These are phyloP conservation scores for Neotoma lepida DNA, from an alignment of 2,113 vertebrate genomes.

Conservation along the genomic window DNA sequence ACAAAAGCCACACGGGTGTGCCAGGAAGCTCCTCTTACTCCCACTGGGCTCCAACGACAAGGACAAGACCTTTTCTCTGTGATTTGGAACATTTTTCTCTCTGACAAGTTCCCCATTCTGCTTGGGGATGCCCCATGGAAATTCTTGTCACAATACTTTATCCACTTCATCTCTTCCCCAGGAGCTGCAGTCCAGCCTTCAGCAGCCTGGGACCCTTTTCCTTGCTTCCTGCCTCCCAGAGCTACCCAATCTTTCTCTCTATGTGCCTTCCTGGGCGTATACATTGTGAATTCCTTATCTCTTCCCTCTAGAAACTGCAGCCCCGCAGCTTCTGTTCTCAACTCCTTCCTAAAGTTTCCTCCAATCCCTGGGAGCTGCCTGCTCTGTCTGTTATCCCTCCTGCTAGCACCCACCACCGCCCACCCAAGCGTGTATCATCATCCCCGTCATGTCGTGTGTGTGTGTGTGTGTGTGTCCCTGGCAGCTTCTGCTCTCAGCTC, in stretches of 20 bases:
- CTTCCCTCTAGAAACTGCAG: neutral
- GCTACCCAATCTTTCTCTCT: neutral
- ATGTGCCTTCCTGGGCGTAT: neutral
- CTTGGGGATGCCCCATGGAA: neutral
- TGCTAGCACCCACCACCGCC: neutral
- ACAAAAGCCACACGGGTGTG: neutral
- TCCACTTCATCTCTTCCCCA: neutral
- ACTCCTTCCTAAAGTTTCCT: neutral
- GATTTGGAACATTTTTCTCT: neutral
- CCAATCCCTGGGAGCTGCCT: neutral
- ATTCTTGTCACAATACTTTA: neutral
- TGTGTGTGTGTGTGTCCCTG: too few species aligned
- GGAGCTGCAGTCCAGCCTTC: neutral
- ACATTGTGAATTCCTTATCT: neutral
- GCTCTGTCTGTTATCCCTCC: neutral
- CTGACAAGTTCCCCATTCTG: neutral
- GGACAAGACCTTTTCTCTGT: neutral
- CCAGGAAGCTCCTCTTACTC: neutral
- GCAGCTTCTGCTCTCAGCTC: neutral
- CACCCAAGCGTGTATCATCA: too few species aligned
- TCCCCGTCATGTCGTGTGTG: too few species aligned
- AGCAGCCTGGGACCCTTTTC: neutral
- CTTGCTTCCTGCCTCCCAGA: neutral
- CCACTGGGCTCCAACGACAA: neutral
- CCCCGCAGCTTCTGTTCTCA: neutral